Evolutionary conservation across 2,113 vertebrate species (phyloP), one percentile per base, ranked within the genome.

Genomic region (Paralichthys olivaceus): DNA sequence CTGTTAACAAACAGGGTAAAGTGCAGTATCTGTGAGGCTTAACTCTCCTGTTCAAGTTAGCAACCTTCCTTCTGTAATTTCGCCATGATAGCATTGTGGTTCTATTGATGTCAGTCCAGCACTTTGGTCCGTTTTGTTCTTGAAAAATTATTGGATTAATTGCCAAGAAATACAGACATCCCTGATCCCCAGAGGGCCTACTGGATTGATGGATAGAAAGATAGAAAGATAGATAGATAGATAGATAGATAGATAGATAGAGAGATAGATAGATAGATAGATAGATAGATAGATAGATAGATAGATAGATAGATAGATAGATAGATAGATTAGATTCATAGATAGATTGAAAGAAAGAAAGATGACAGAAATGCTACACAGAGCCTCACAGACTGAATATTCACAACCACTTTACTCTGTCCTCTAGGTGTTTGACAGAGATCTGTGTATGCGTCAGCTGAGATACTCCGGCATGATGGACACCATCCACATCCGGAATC

Each of bases 401-500:
- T 45, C 14, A 68, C 25, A 11, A 3, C n/a, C 23, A 12, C 45
- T 59, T 56, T 61, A 13, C 56, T 70, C 51, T 68, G 51, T 61
- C 59, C 45, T 86, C 0, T 73, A 99, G 97, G 19, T 93, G 32
- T 98, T 98, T 5, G 90, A 98, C 86, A 91, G 97, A 26, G 94
- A 95, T 19, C 93, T 99, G 25, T 98, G 96, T 45, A 86, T 96
- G 60, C 94, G 90, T 75, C 97, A 99, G 84, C 92, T 99, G 66
- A 92, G 94, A 3, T 98, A 97, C 69, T 99, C 96, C 0, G 97
- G 97, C 58, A 95, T 98, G 96, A 91, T 97, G 92, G 96, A 98
- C 87, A 99, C 97, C 0, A 96, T 98, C 73, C 90, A 72, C 37
- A 96, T 99, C 91, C 94, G 97, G 57, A 96, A 94, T 67, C 86